phyloP scores from a whole-genome alignment of 2,113 vertebrate species.

The Misgurnus anguillicaudatus region DNA sequence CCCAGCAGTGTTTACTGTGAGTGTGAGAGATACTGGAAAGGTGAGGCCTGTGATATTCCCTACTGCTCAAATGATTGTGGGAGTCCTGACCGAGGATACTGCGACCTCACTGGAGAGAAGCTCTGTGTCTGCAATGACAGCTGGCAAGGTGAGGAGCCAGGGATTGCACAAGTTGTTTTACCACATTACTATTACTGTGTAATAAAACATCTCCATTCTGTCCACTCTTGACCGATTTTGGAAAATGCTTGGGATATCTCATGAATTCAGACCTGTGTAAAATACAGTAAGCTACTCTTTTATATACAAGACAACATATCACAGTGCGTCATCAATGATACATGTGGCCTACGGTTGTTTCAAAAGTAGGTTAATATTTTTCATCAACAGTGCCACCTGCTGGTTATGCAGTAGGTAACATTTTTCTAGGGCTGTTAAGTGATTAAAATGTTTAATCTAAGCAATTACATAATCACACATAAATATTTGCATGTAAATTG shows the following conservation, averaged over 20 bases:
- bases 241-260: too few species aligned
- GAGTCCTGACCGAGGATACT: conserved; percentile 95
- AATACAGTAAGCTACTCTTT: too few species aligned
- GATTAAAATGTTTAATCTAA: too few species aligned
- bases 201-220: background rate
- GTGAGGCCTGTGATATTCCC: conserved; percentile 94
- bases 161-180: background rate
- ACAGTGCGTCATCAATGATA: too few species aligned
- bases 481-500: too few species aligned
- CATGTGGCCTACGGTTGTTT: background rate
- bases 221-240: too few species aligned
- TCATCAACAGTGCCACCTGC: conserved; percentile 15
- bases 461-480: too few species aligned
- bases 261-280: too few species aligned
- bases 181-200: background rate
- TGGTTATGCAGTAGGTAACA: background rate
- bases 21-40: conserved; percentile 98
- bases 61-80: conserved; percentile 97
- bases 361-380: too few species aligned
- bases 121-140: conserved; percentile 97
- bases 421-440: too few species aligned
- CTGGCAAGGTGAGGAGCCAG: conserved; percentile 91
- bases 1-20: conserved; percentile 94
- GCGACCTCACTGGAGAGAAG: conserved; percentile 95
- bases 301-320: too few species aligned